Base-by-base conservation (phyloP, 2,113 vertebrate species). In the Charina bottae region DNA sequence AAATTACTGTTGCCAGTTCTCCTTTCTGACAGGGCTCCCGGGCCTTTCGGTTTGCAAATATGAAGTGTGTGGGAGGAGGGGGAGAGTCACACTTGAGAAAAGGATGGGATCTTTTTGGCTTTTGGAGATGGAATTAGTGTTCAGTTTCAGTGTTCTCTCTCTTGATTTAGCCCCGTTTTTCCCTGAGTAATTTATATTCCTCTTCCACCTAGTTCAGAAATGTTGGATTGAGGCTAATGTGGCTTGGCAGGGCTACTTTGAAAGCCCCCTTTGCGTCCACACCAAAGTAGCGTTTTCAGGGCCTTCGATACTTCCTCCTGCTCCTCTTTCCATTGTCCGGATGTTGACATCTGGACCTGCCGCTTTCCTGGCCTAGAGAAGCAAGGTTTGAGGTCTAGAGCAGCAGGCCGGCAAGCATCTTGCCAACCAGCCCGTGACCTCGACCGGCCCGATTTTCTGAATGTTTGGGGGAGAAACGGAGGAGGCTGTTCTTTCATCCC, bases 131-230 rank as follows among this genome's bases (percentile, higher is more conserved):
- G 15, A 21, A 28, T 13, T 19, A 5, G 13, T n/a, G 24, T 10
- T 26, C 13, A n/a, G 88, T 17, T 26, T 89, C 83, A 26, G 60
- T 10, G 46, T 88, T 92, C 90, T 93, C 94, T 94, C 84, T 85
- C 26, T 84, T 26, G 0, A 42, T 58, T 17, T 91, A 26, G 85
- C n/a, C 93, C 84, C 17, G 13, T 92, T 91, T 56, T 58, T 7
- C 53, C 68, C 11, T 19, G 23, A 8, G 26, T 58, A 4, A n/a
- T 1, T 59, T 37, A 2, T 28, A 24, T 46, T n/a, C n/a, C 54
- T 90, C 46, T 15, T 17, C 9, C 49, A 72, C 62, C 8, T 7
- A 8, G 24, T 28, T 26, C 9, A 42, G 54, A 15, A 91, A 58
- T 46, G 89, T 94, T 46, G 83, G 91, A 83, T 53, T 58, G 89